Percentiles rank a stretch among this genome's conserved stretches.
phyloP scores from a whole-genome alignment of 1,140 invertebrate species.

The Aricia agestis region DNA sequence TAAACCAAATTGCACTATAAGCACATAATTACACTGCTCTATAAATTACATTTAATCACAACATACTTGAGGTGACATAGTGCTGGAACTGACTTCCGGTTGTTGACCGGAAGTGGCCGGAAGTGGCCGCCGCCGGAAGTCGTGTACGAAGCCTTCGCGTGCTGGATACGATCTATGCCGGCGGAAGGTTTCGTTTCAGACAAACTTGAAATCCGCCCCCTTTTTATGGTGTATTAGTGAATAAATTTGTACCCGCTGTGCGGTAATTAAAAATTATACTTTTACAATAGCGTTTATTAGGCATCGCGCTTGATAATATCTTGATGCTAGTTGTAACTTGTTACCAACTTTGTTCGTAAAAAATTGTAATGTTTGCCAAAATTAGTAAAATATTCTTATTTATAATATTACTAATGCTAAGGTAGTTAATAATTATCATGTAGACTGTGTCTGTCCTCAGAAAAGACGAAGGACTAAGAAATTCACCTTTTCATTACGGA shows the following conservation, averaged over 20 bases:
- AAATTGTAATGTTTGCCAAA: no score
- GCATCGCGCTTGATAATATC: no score
- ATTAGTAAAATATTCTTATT: no score
- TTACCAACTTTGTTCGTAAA: no score
- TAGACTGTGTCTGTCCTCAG: no score
- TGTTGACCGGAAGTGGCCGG: not conserved
- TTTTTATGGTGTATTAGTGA: not conserved
- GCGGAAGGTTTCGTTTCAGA: not conserved
- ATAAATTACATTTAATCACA: not conserved
- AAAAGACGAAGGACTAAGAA: no score
- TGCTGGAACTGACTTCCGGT: conserved; percentile 2
- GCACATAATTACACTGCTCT: not conserved
- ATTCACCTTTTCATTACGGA: no score
- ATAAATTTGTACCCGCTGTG: not conserved
- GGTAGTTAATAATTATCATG: no score
- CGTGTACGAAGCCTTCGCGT: not conserved
- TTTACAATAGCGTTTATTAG: not conserved
- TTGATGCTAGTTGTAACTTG: no score
- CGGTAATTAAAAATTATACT: not conserved
- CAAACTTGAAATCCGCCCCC: not conserved
- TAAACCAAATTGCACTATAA: not conserved
- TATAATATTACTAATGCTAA: no score
- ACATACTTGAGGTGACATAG: conserved; percentile 2
- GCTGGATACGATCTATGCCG: not conserved
- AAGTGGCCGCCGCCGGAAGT: not conserved